Evolutionary conservation across 92 coral and sea anemone genomes (phyloP).

Genomic region (Epizoanthus illoricatus): DNA sequence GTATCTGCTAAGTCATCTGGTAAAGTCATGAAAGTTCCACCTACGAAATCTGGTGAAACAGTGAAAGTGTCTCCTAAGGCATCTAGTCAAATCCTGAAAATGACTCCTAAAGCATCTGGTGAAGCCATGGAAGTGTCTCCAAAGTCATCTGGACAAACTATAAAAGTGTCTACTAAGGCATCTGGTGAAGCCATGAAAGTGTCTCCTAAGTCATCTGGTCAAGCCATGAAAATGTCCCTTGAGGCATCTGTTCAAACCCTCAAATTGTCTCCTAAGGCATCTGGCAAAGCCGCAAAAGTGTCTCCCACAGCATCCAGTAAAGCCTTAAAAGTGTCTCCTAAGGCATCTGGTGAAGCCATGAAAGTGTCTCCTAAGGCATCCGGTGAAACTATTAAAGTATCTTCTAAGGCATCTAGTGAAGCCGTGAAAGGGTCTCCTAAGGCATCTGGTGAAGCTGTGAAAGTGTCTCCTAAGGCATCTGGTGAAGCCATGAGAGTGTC

Average conservation of each 20-base stretch:
- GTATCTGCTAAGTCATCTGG: conserved; percentile 10
- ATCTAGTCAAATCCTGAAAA: conserved; percentile 6
- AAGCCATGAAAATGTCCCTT: background rate
- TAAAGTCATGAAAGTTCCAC: background rate
- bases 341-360: conserved; percentile 6
- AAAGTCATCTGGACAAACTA: conserved; percentile 10
- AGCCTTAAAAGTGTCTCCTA: conserved; percentile 10
- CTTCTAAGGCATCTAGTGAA: conserved; percentile 33
- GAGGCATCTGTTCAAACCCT: conserved; percentile 3
- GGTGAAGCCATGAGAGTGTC: conserved; percentile 8
- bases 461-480: conserved; percentile 13
- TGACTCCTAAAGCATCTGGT: conserved; percentile 9
- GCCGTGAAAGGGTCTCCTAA: conserved; percentile 7
- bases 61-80: conserved; percentile 9
- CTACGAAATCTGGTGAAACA: background rate
- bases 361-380: conserved; percentile 15
- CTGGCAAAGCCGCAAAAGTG: conserved; percentile 13
- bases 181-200: background rate
- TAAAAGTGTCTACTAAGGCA: background rate
- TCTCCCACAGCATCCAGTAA: conserved; percentile 3
- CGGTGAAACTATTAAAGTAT: conserved; percentile 13
- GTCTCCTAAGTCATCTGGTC: conserved; percentile 17
- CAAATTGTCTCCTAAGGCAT: conserved; percentile 15
- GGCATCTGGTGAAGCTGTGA: conserved; percentile 4
- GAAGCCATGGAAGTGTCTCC: conserved; percentile 22